Base-by-base conservation (phyloP, 2,113 vertebrate species). In the Phrynosoma platyrhinos region DNA sequence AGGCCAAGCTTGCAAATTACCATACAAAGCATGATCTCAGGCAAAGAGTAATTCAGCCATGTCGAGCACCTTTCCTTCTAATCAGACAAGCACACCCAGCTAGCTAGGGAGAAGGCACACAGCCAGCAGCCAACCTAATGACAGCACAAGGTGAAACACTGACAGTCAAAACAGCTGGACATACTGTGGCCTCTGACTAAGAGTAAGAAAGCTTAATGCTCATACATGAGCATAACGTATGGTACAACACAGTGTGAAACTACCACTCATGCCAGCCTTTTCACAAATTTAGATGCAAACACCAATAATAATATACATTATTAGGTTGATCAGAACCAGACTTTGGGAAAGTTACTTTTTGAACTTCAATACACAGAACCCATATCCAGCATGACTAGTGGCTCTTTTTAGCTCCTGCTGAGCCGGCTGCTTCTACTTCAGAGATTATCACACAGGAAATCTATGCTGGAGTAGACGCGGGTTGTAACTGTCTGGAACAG, bases 31-130 rank as follows among this genome's bases (percentile, higher is more conserved):
- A 92, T 74, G 76, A 77, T 84, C 79, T 89, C 85, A 82, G 92
- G 91, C 82, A 94, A 90, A 72, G 84, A 92, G 47, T 76, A 88
- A 92, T 88, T 92, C 94, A 94, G 85, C 90, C 9, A 0, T 93
- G 90, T 93, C 66, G 0, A 94, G 94, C 91, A 92, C 90, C 88
- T 94, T 94, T 94, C 83, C 90, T 92, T 30, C 90, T 95, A 91
- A 95, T 94, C 91, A 92, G 92, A 92, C 92, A 94, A 89, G 92
- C 93, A 94, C 87, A 92, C 71, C 53, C 91, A 9, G 0, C 83
- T 0, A 0, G 71, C 93, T 90, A 83, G 90, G 90, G 89, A 95
- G 90, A 92, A 89, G 88, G 89, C 90, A 93, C 16, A 52, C 71
- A 89, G 93, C 92, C 94, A 92, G 91, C 86, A 88, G 84, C 42